Evolutionary conservation across 2,797 vertebrate species (phyloP), one percentile per base, ranked within the genome.

Genomic region (Okamejei kenojei): DNA sequence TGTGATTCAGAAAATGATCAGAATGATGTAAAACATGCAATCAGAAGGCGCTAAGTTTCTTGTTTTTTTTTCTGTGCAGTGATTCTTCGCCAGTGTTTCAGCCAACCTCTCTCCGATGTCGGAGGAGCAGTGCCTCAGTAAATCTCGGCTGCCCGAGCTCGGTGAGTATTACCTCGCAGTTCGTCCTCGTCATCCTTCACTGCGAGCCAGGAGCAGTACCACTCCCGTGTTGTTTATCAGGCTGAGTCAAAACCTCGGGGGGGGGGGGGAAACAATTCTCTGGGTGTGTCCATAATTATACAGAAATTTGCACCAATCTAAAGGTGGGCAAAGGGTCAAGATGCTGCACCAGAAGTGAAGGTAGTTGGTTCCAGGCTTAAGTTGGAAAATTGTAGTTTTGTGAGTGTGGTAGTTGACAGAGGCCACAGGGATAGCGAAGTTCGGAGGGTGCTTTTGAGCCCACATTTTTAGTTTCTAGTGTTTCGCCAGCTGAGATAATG

Each of bases 61-160:
- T 26, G 13, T 17, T 8, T 88, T 6, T 45, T 7, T 74, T 21
- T 91, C 45, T 6, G 45, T 74, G 6, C 35, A 91, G 90, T 35
- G 90, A 91, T 23, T 23, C 68, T 1, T 71, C 90, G 5, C 38
- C 90, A 54, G 90, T 91, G 32, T 91, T 91, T 54, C 90, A 91
- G 90, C 90, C 90, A 65, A 95, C 94, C 9, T 96, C 95, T 0
- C 95, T 95, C 10, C 96, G 97, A 0, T 97, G 96, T 94, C 93
- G 97, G 76, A 96, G 97, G 94, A 97, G 96, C 96, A 97, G 97
- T 6, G 96, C 97, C 93, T 97, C 97, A 58, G 96, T 97, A 94
- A 97, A 97, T 95, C 96, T 96, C 93, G 96, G 96, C 95, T 96
- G 96, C 84, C 96, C 96, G 0, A 96, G 96, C 2, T 95, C 96